Evolutionary conservation across 2,888 invertebrate species (phyloP).

Genomic region (Ectemnius cavifrons): DNA sequence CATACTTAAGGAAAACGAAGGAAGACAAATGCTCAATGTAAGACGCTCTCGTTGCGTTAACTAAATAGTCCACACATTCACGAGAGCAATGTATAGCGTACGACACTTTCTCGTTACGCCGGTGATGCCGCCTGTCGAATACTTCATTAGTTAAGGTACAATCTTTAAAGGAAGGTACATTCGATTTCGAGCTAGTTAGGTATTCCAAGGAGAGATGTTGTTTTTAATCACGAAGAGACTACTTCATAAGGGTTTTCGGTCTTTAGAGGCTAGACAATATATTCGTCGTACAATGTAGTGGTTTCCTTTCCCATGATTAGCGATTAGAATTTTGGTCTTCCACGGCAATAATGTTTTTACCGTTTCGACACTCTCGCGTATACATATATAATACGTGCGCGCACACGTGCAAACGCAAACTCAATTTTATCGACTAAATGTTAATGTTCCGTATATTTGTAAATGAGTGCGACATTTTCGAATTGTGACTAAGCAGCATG

Average conservation of each 20-base stretch:
- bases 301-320: constrained; percentile 53
- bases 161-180: too few species aligned
- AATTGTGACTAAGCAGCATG: constrained; percentile 49
- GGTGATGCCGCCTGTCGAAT: too few species aligned
- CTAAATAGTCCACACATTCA: too few species aligned
- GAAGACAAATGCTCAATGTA: too few species aligned
- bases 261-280: constrained; percentile 64
- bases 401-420: neutral
- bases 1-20: too few species aligned
- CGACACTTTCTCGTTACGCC: too few species aligned
- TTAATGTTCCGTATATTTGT: constrained; percentile 47
- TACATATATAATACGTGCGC: neutral
- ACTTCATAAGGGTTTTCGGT: constrained; percentile 59
- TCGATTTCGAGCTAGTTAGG: too few species aligned
- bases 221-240: constrained; percentile 42
- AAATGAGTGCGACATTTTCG: constrained; percentile 43
- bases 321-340: constrained; percentile 56
- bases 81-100: too few species aligned
- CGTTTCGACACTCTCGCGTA: constrained; percentile 16
- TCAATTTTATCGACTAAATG: constrained; percentile 30
- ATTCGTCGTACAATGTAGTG: constrained; percentile 43
- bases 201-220: constrained; percentile 21
- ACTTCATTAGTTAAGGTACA: too few species aligned
- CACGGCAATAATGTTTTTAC: constrained; percentile 37
- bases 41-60: too few species aligned